Evolutionary conservation across 37 sponge, comb jelly and placozoan genomes (phyloP).

Genomic region (Theonella swinhoei): DNA sequence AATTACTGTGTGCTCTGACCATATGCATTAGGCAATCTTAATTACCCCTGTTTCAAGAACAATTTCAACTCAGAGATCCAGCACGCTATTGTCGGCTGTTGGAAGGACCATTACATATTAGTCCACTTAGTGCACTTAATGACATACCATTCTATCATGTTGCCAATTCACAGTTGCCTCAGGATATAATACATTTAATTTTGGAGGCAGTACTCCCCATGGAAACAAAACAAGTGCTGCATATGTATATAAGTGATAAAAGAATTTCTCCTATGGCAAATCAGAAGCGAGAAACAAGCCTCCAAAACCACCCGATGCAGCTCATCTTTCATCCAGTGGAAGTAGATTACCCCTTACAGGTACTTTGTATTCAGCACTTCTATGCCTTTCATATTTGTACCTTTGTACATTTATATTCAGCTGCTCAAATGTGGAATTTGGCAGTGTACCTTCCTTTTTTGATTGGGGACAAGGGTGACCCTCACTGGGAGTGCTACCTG

Average conservation of each 20-base stretch:
- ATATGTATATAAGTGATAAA: neutral
- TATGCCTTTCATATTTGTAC: too few species aligned
- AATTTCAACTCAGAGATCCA: slow-evolving; percentile 5
- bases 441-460: slow-evolving; percentile 17
- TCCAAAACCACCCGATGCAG: neutral
- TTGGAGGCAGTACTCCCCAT: slow-evolving; percentile 44
- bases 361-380: too few species aligned
- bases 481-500: slow-evolving; percentile 38
- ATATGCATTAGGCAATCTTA: too few species aligned
- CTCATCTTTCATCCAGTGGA: too few species aligned
- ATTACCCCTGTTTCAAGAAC: slow-evolving; percentile 12
- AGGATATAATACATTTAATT: slow-evolving; percentile 58
- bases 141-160: slow-evolving; percentile 48
- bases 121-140: slow-evolving; percentile 22
- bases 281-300: slow-evolving; percentile 38
- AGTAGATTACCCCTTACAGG: too few species aligned
- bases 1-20: too few species aligned
- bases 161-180: slow-evolving; percentile 38
- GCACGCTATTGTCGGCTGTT: slow-evolving; percentile 30
- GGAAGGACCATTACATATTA: slow-evolving; percentile 19
- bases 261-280: slow-evolving; percentile 24
- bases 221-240: slow-evolving; percentile 15
- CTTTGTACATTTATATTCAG: slow-evolving; percentile 27
- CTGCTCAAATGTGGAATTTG: too few species aligned
- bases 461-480: slow-evolving; percentile 15